Percentiles rank a stretch among this genome's conserved stretches.
phyloP scores from a whole-genome alignment of 2,888 invertebrate genomes.

The Notocelia uddmanniana region DNA sequence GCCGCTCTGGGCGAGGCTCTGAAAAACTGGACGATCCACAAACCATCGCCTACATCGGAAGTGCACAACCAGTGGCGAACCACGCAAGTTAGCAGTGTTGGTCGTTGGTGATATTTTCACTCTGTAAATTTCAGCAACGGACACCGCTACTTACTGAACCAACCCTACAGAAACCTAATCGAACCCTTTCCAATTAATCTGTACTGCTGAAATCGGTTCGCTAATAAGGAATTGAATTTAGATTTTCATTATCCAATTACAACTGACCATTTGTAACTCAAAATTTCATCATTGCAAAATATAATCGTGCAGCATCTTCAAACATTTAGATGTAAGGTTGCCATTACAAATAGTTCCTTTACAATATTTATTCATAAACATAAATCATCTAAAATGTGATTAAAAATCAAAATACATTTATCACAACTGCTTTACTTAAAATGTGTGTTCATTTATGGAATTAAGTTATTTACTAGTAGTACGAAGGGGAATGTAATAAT shows the following conservation, averaged over 20 bases:
- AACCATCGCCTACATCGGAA: slow-evolving; percentile 84
- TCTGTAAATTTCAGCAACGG: slow-evolving; percentile 84
- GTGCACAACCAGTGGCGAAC: slow-evolving; percentile 77
- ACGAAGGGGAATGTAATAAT: slow-evolving; percentile 4
- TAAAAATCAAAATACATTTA: not conserved
- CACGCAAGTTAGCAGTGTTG: slow-evolving; percentile 75
- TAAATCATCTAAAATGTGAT: slow-evolving; percentile 8
- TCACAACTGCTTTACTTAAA: not conserved
- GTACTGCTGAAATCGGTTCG: slow-evolving; percentile 71
- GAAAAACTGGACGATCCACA: slow-evolving; percentile 87
- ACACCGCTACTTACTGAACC: slow-evolving; percentile 77
- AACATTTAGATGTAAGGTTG: slow-evolving; percentile 73
- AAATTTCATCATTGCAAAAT: slow-evolving; percentile 34
- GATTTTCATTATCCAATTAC: slow-evolving; percentile 48
- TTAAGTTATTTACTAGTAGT: not conserved
- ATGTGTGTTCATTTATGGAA: slow-evolving; percentile 1
- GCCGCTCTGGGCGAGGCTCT: slow-evolving; percentile 84
- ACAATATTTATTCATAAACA: slow-evolving; percentile 26
- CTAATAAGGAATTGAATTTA: slow-evolving; percentile 62
- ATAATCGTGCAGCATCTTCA: slow-evolving; percentile 63
- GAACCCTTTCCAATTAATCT: slow-evolving; percentile 59
- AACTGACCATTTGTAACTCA: slow-evolving; percentile 22
- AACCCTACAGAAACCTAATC: slow-evolving; percentile 63
- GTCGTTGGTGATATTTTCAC: slow-evolving; percentile 79
- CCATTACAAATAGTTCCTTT: slow-evolving; percentile 63